phyloP scores from a whole-genome alignment of 2,888 invertebrate species.

The Graphium colonna region DNA sequence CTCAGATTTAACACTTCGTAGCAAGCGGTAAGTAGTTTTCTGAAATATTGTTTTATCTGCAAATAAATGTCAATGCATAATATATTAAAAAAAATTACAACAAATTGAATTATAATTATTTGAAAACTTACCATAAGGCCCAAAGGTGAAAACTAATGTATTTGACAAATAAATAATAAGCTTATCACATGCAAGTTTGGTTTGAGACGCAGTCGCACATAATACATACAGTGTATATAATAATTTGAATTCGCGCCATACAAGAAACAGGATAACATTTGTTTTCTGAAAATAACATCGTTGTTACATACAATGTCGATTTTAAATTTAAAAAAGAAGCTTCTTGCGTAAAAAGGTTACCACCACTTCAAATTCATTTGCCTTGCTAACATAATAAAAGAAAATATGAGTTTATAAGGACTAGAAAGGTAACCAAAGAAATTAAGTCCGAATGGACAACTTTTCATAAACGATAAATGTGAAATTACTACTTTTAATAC shows the following conservation, averaged over 20 bases:
- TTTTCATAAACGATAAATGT: too few species aligned
- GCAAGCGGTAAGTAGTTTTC: slow-evolving; percentile 40
- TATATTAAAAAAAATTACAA: not conserved
- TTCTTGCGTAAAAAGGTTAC: too few species aligned
- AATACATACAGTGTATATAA: slow-evolving; percentile 45
- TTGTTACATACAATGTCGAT: too few species aligned
- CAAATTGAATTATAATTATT: not conserved
- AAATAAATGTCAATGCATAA: slow-evolving; percentile 17
- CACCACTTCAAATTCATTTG: too few species aligned
- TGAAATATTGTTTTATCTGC: slow-evolving; percentile 35
- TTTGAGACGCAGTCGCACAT: slow-evolving; percentile 40
- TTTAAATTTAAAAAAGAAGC: too few species aligned
- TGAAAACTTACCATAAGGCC: slow-evolving; percentile 6
- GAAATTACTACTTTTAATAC: too few species aligned
- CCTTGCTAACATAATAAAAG: too few species aligned
- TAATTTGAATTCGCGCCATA: slow-evolving; percentile 48
- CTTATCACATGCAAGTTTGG: slow-evolving; percentile 37
- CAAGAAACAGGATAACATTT: slow-evolving; percentile 34
- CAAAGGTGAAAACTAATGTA: slow-evolving; percentile 37
- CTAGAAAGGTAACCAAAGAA: too few species aligned
- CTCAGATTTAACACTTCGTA: slow-evolving; percentile 32
- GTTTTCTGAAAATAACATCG: slow-evolving; percentile 36
- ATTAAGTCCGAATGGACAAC: too few species aligned
- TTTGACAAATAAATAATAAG: slow-evolving; percentile 39
- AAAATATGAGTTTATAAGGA: too few species aligned